phyloP scores from a whole-genome alignment of 2,888 invertebrate genomes.

The Eulithis prunata region DNA sequence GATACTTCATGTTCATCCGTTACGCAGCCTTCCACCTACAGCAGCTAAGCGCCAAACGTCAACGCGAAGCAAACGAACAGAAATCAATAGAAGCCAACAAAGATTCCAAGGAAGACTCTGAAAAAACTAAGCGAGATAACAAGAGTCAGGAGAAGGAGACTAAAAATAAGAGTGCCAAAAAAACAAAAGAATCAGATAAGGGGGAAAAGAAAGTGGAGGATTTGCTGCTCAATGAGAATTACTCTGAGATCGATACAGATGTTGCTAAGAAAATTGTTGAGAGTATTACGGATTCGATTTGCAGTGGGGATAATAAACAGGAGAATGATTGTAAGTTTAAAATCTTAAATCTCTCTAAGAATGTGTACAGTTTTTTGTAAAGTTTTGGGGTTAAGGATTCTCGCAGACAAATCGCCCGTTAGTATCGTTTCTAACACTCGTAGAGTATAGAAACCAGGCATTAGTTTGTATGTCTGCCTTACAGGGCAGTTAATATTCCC shows the following conservation, averaged over 20 bases:
- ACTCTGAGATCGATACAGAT: slow-evolving; percentile 88
- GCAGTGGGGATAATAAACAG: slow-evolving; percentile 87
- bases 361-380: too few species aligned
- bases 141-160: slow-evolving; percentile 66
- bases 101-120: slow-evolving; percentile 53
- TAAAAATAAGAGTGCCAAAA: slow-evolving; percentile 62
- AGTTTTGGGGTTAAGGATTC: too few species aligned
- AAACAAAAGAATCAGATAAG: slow-evolving; percentile 46
- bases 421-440: too few species aligned
- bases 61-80: slow-evolving; percentile 69
- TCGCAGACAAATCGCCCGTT: too few species aligned
- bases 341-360: too few species aligned
- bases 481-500: neutral
- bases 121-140: slow-evolving; percentile 63
- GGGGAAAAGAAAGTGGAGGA: slow-evolving; percentile 66
- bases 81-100: slow-evolving; percentile 75
- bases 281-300: slow-evolving; percentile 91
- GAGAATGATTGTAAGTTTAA: slow-evolving; percentile 85
- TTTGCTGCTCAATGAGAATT: slow-evolving; percentile 72
- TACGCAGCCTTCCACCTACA: slow-evolving; percentile 98
- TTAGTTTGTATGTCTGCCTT: too few species aligned
- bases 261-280: slow-evolving; percentile 97
- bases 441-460: too few species aligned
- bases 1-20: slow-evolving; percentile 98
- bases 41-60: slow-evolving; percentile 90